Evolutionary conservation across 1,140 invertebrate species (phyloP).

Genomic region (Magallana ariakensis): DNA sequence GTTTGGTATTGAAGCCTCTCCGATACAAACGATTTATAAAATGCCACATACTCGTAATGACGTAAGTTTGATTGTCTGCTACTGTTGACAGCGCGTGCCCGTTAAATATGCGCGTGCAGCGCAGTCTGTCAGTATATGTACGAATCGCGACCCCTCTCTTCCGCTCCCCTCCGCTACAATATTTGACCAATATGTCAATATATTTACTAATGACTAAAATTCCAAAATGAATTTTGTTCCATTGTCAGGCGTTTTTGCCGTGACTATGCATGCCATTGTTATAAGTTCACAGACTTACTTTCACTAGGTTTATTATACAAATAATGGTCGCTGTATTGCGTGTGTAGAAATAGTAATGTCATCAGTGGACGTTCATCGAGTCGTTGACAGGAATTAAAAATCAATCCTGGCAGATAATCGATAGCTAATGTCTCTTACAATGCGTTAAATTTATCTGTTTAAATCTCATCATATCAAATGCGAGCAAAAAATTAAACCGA

Average conservation of each 20-base stretch:
- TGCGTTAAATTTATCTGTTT: background rate
- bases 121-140: background rate
- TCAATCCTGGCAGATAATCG: constrained; percentile 4
- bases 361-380: background rate
- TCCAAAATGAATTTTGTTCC: constrained; percentile 9
- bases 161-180: background rate
- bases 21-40: constrained; percentile 4
- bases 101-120: background rate
- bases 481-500: no score
- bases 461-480: background rate
- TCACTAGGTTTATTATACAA: constrained; percentile 13
- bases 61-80: background rate
- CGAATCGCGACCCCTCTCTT: background rate
- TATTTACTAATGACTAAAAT: constrained; percentile 33
- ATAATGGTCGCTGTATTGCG: background rate
- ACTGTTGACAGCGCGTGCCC: background rate
- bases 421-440: constrained; percentile 1
- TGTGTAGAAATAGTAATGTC: background rate
- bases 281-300: background rate
- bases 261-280: background rate
- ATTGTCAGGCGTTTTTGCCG: background rate
- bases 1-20: no score
- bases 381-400: constrained; percentile 32
- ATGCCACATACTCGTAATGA: background rate
- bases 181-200: constrained; percentile 21